Percentiles rank a stretch among this genome's conserved stretches.
phyloP scores from a whole-genome alignment of 1,140 invertebrate genomes.

The Drosophila obscura region DNA sequence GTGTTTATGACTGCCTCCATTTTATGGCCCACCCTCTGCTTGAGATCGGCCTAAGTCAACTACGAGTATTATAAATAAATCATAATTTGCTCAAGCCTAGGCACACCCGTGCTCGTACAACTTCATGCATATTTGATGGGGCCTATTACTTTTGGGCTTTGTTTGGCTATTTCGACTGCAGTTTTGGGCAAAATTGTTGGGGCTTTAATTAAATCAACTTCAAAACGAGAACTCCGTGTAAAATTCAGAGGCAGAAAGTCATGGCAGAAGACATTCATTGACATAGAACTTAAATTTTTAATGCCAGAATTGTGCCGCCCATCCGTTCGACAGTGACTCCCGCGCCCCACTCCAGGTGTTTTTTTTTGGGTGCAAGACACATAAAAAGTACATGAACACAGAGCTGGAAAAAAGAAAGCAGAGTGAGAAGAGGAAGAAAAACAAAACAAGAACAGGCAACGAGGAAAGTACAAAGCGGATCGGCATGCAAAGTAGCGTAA shows the following conservation, averaged over 20 bases:
- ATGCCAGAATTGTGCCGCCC: slow-evolving; percentile 36
- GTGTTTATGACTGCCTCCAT: slow-evolving; percentile 54
- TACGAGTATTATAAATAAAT: slow-evolving; percentile 67
- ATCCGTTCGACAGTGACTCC: not conserved
- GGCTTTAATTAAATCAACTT: slow-evolving; percentile 58
- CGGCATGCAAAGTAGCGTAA: slow-evolving; percentile 50
- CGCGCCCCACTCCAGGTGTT: slow-evolving; percentile 27
- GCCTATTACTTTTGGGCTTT: slow-evolving; percentile 18
- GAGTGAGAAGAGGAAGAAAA: slow-evolving; percentile 13
- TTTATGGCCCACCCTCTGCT: slow-evolving; percentile 36
- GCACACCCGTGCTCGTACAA: slow-evolving; percentile 22
- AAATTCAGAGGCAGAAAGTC: slow-evolving; percentile 32
- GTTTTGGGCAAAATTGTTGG: slow-evolving; percentile 2
- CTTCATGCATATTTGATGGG: slow-evolving; percentile 23
- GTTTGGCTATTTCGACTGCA: slow-evolving; percentile 29
- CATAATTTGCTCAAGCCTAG: slow-evolving; percentile 54
- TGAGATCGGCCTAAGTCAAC: slow-evolving; percentile 35
- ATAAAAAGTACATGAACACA: slow-evolving; percentile 75
- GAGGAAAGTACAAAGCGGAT: slow-evolving; percentile 33
- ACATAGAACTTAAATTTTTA: slow-evolving; percentile 78
- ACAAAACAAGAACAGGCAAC: slow-evolving; percentile 30
- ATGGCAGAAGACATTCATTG: slow-evolving; percentile 60
- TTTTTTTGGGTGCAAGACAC: slow-evolving; percentile 64
- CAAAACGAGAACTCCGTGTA: slow-evolving; percentile 39
- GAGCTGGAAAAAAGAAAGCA: slow-evolving; percentile 15